Conservation (phyloP, 2,797 vertebrate genomes). For the Propithecus perrieri region DNA sequence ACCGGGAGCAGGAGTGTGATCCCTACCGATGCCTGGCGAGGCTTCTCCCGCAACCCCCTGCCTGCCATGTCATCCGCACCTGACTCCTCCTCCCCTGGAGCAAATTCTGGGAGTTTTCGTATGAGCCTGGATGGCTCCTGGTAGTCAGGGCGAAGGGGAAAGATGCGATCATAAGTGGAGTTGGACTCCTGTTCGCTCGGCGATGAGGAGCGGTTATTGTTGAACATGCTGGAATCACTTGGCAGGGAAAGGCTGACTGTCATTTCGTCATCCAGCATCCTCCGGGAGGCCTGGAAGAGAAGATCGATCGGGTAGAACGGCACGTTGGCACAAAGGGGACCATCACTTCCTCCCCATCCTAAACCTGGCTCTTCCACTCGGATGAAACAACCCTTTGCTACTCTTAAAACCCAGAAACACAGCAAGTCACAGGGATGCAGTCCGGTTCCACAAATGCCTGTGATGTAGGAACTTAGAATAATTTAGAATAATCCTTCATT, state of each 20-base stretch:
- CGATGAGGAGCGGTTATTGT: conserved; percentile 89
- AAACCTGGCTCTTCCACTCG: neutral
- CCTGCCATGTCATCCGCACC: conserved; percentile 84
- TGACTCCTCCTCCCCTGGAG: conserved; percentile 89
- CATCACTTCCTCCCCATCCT: neutral
- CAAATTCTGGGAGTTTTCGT: conserved; percentile 94
- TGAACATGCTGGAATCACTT: conserved; percentile 96
- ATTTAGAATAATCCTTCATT: neutral
- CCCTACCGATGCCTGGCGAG: too few relatives aligned
- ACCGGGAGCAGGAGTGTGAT: neutral
- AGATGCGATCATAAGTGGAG: conserved; percentile 97
- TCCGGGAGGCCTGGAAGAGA: conserved; percentile 91
- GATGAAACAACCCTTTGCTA: neutral
- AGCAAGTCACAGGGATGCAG: neutral
- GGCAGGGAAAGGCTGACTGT: conserved; percentile 97
- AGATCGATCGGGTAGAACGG: neutral
- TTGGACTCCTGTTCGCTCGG: conserved; percentile 94
- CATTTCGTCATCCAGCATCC: conserved; percentile 98
- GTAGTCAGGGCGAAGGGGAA: conserved; percentile 96
- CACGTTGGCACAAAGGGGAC: neutral
- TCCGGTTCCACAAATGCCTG: neutral
- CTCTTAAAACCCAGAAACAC: neutral
- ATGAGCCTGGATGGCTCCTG: conserved; percentile 97
- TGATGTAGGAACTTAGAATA: neutral
- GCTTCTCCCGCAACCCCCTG: neutral